Base-by-base conservation (phyloP, 2,888 invertebrate genomes). In the Scrobipalpa costella region DNA sequence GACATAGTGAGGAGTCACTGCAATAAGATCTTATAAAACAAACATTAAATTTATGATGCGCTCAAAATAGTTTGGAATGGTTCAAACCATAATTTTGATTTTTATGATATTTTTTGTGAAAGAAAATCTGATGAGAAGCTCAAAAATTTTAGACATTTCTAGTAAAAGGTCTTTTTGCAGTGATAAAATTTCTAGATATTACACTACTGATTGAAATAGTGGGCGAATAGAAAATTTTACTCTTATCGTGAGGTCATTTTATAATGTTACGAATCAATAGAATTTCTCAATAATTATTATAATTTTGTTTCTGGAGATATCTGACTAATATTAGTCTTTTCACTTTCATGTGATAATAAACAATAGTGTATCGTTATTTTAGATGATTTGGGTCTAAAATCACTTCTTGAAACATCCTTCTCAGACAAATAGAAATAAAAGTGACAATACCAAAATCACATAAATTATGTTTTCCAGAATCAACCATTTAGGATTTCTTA, bases 181-280 rank as follows among this genome's bases (percentile, higher is more conserved):
- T 61, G 67, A 66, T 63, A 67, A 65, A 58, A 33, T 19, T 57
- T 57, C 63, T 50, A 17, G 19, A 19, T 50, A 13, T 13, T 13
- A 40, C 40, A 40, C 13, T 40, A 13, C 13, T 13, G 40, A 40
- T 13, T 40, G 13, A 44, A 15, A 15, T 44, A 44, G 44, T 15
- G 15, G 5, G 15, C n/a, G 44, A 44, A 5, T n/a, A 15, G 3
- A 44, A 6, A 44, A n/a, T 15, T 44, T 15, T 1, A 27, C 27
- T 27, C 27, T 27, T 2, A 27, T 27, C 27, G 27, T 27, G 27
- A 27, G 27, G 27, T 27, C 27, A 27, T 27, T 27, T 27, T 27
- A 27, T 27, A 5, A 27, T 27, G 27, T 27, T 27, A 27, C 2
- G 27, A 27, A 27, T 27, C 27, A 27, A 27, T 27, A 27, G 27